These are phyloP conservation scores for Metopia argyrocephala DNA, from an alignment of 2,888 invertebrate species.

Conservation along the genomic window DNA sequence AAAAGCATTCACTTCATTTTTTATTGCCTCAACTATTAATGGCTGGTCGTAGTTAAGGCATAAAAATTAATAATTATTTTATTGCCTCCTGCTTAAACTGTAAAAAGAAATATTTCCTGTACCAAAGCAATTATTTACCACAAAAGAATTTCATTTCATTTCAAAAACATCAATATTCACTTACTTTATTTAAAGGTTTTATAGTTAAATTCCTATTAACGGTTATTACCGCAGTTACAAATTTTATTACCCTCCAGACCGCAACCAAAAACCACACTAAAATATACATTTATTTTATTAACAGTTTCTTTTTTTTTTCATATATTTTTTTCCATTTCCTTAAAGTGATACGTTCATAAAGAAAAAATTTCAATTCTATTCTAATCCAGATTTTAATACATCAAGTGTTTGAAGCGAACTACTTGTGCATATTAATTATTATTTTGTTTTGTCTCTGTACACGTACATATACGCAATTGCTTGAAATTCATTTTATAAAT, in stretches of 20 bases:
- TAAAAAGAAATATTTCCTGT: constrained; percentile 30
- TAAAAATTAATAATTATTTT: constrained; percentile 40
- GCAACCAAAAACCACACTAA: not conserved
- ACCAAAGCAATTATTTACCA: not conserved
- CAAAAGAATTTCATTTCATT: not conserved
- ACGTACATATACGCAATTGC: not conserved
- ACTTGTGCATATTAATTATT: not conserved
- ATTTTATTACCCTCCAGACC: constrained; percentile 18
- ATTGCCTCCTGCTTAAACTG: constrained; percentile 32
- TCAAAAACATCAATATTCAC: not conserved
- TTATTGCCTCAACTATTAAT: constrained; percentile 23
- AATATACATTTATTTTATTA: no score
- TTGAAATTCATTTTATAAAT: no score
- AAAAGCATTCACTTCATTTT: no score
- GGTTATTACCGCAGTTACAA: constrained; percentile 26
- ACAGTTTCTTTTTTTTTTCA: no score
- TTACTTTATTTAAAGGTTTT: not conserved
- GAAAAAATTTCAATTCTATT: no score
- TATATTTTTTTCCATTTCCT: no score
- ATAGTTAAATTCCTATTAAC: constrained; percentile 27
- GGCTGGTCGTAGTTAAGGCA: not conserved
- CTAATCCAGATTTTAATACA: no score
- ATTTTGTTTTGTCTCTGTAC: not conserved
- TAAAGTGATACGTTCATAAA: no score
- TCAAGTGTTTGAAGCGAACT: no score